Evolutionary conservation across 2,888 invertebrate genomes (phyloP), one percentile per base, ranked within the genome.

Genomic region (Gastrophysa polygoni): DNA sequence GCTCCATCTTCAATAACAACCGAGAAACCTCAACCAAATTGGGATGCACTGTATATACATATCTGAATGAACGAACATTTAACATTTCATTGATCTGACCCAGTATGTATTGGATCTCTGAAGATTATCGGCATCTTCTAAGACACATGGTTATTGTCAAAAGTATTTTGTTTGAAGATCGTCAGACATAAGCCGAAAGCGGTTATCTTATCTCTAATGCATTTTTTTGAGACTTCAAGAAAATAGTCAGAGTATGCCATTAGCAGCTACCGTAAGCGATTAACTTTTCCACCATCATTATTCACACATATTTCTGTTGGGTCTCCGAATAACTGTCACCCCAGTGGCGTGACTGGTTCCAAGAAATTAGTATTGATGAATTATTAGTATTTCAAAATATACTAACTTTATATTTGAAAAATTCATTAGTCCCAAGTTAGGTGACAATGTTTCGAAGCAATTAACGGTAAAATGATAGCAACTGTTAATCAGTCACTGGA

Each of bases 211-310:
- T 67, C 66, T 63, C 46, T 48, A 57, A 48, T 21, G 58, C 50
- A 58, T 50, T 63, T 55, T n/a, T 24, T 43, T 5, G 58, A 49
- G 50, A 54, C 58, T 58, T 62, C 61, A 63, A 64, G 57, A 61
- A 61, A 64, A 64, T 67, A 62, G 61, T 57, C 57, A 52, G 47
- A 59, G 63, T 16, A 55, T 64, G n/a, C 66, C 66, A 67, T 64
- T 67, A 67, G 63, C 61, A 61, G 66, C 66, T 61, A 67, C 63
- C 61, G 63, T 59, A 64, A 61, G 52, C 61, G 63, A 67, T 67
- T 63, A 63, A 63, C 58, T 66, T 59, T 59, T 56, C 62, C 59
- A 57, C 57, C 59, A 57, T 61, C 57, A 63, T 66, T 61, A 59
- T 67, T 64, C 66, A 59, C 61, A 63, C 59, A 61, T 18, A 59